A percentile compares a stretch with the other conserved stretches of the same genome.
These are phyloP conservation scores for Cephalopachus bancanus DNA, from an alignment of 2,797 vertebrate species.

Conservation along the genomic window DNA sequence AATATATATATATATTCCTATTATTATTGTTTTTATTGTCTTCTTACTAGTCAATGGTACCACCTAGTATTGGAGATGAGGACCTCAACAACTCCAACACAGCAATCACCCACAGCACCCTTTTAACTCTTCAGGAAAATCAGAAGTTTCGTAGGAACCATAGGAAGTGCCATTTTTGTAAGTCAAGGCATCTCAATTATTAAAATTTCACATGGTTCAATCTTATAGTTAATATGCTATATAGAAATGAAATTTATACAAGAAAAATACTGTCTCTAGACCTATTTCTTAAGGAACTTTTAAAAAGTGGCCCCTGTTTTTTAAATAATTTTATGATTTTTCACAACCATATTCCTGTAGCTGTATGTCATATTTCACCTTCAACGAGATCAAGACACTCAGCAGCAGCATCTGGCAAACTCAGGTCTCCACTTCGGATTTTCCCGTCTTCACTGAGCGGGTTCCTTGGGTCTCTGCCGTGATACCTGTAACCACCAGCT, in stretches of 20 bases:
- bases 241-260: background rate
- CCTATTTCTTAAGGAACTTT: background rate
- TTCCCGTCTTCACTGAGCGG: background rate
- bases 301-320: background rate
- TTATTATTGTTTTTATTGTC: background rate
- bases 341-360: background rate
- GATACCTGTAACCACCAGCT: background rate
- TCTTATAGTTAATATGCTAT: constrained; percentile 7
- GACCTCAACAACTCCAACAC: background rate
- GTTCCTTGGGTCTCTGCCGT: background rate
- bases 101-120: background rate
- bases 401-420: background rate
- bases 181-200: background rate
- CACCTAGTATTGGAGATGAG: background rate
- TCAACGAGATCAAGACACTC: background rate
- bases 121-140: background rate
- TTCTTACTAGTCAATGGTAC: background rate
- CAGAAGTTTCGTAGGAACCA: background rate
- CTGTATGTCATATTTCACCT: background rate
- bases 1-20: background rate
- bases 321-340: constrained; percentile 7
- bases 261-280: constrained; percentile 36
- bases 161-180: background rate
- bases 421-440: background rate
- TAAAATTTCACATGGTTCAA: background rate